Conservation (phyloP, 2,888 invertebrate species). For the Saturnia japonica region DNA sequence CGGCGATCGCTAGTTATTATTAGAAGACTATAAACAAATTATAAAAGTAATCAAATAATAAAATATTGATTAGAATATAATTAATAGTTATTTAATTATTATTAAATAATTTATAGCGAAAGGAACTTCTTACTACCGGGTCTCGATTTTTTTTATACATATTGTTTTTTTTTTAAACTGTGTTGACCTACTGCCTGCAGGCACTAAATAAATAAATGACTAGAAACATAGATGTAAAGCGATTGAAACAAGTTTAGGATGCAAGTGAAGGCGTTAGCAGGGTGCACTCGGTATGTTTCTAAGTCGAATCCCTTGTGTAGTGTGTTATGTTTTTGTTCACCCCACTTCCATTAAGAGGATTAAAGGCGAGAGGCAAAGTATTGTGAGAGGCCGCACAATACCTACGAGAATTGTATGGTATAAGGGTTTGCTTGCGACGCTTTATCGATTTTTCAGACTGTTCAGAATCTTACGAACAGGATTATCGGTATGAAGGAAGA, state of each 20-base stretch:
- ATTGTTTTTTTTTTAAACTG: too few relatives aligned
- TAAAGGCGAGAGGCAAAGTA: neutral
- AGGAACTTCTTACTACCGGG: too few relatives aligned
- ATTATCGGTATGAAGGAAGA: neutral
- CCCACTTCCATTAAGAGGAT: conserved; percentile 3
- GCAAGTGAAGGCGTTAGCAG: neutral
- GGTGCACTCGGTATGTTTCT: neutral
- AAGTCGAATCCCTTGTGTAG: neutral
- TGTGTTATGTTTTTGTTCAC: neutral
- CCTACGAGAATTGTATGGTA: neutral
- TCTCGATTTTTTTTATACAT: too few relatives aligned
- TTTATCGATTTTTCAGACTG: neutral
- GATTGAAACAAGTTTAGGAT: neutral
- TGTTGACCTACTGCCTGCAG: too few relatives aligned
- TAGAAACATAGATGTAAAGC: neutral
- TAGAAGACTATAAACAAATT: too few relatives aligned
- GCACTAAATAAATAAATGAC: too few relatives aligned
- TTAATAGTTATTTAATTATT: too few relatives aligned
- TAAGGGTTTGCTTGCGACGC: neutral
- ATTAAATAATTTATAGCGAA: too few relatives aligned
- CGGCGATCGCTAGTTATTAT: too few relatives aligned
- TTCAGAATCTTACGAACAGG: neutral
- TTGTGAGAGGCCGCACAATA: conserved; percentile 4
- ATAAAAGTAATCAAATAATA: too few relatives aligned
- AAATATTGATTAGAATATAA: too few relatives aligned